Evolutionary conservation across 2,888 invertebrate species (phyloP), one percentile per base, ranked within the genome.

Genomic region (Drosophila colorata): DNA sequence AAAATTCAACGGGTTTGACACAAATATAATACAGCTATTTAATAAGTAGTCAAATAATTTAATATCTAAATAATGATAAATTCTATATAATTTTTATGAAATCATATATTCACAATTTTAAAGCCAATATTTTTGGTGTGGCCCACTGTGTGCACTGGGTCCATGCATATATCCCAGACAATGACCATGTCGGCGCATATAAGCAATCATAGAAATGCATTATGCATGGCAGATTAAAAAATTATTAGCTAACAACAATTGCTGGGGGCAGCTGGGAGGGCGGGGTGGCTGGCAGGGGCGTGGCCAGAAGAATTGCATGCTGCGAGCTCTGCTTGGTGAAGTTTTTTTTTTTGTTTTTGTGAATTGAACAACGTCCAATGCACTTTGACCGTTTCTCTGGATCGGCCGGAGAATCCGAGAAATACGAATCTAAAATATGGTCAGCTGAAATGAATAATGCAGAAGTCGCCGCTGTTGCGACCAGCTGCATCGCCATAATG

Each of bases 221-320:
- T 69, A 87, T 83, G 69, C 74, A 88, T 83, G 78, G 67, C 60
- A 80, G 84, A 80, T 87, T 87, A 80, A 80, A 66, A 80, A 83
- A 86, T 88, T 88, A 88, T 88, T 86, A 80, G 88, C 70, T 67
- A 63, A 66, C 73, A 61, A 53, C 67, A 61, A 72, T 60, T 59
- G 72, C 52, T 11, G 47, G 4, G 40, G 20, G 4, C 14, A 56
- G 14, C n/a, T 8, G 23, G 20, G 20, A 9, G 41, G 55, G 8
- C 23, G 16, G 6, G 23, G 4, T 20, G 3, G 3, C 4, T 4
- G 20, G 14, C 7, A 5, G 5, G 25, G 38, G 0, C 2, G 38
- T 25, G n/a, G 20, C 16, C 8, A 51, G 49, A 11, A 25, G 14
- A 2, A 9, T 28, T 8, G 28, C 28, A 28, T 2, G n/a, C 53